These are phyloP conservation scores for Apodemus sylvaticus DNA, from an alignment of 2,113 vertebrate genomes.

Conservation along the genomic window DNA sequence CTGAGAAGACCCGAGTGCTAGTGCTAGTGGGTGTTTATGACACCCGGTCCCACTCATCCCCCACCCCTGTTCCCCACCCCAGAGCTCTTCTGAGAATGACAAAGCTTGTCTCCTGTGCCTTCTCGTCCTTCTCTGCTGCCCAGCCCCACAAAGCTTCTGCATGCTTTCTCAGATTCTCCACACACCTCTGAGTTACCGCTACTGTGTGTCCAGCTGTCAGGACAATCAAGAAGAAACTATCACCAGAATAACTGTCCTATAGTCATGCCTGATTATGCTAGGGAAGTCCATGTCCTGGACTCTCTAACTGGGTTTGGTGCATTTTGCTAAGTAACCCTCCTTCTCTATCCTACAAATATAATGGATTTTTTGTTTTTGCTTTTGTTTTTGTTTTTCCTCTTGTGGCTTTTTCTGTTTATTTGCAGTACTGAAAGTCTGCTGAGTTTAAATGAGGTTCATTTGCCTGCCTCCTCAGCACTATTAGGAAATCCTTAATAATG, in stretches of 20 bases:
- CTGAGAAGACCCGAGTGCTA: not conserved
- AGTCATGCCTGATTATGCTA: not conserved
- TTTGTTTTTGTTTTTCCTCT: not conserved
- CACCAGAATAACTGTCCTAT: not conserved
- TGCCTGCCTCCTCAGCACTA: not conserved
- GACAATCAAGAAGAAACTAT: not conserved
- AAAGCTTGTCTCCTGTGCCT: not conserved
- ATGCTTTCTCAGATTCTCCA: not conserved
- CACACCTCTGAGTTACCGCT: not conserved
- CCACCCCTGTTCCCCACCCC: fast-evolving
- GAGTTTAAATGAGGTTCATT: not conserved
- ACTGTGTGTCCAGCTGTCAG: not conserved
- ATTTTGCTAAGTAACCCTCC: not conserved
- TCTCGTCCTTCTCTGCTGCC: not conserved
- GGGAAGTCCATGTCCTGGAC: not conserved
- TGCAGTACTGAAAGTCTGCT: not conserved
- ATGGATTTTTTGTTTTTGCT: not conserved
- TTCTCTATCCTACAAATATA: not conserved
- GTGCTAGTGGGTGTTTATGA: not conserved
- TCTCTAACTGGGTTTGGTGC: not conserved
- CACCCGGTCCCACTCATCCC: no score
- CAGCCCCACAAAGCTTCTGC: not conserved
- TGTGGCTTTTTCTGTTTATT: not conserved
- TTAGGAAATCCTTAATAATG: not conserved
- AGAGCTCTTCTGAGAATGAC: not conserved